These are phyloP conservation scores for Tapirus indicus DNA, from an alignment of 2,797 vertebrate genomes.

Conservation along the genomic window DNA sequence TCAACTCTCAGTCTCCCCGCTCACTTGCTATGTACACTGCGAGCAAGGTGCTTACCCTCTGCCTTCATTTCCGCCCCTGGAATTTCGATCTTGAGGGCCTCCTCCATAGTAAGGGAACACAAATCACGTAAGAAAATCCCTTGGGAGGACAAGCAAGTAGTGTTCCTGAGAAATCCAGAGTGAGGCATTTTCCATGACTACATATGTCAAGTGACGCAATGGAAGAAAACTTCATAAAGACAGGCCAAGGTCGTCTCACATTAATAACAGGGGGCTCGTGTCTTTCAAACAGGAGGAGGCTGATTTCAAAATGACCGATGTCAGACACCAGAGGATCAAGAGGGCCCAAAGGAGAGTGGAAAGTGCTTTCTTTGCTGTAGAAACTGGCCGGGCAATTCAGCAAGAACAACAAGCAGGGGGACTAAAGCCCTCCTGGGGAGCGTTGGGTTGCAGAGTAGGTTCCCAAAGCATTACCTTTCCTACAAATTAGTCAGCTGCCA, in stretches of 20 bases:
- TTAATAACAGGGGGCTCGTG: background rate
- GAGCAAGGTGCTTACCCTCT: too few relatives aligned
- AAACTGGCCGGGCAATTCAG: slow-evolving; percentile 23
- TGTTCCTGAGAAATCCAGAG: background rate
- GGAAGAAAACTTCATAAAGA: background rate
- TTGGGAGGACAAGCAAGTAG: background rate
- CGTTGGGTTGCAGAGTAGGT: background rate
- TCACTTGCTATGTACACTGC: background rate
- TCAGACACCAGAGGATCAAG: background rate
- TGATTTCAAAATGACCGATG: background rate
- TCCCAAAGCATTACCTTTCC: slow-evolving; percentile 70
- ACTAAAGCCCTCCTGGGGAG: slow-evolving; percentile 24
- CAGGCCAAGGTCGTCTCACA: background rate
- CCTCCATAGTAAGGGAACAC: background rate
- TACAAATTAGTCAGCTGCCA: slow-evolving; percentile 68
- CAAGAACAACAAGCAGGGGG: background rate
- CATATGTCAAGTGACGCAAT: background rate
- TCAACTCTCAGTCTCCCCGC: background rate
- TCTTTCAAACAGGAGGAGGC: background rate
- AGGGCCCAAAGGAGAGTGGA: background rate
- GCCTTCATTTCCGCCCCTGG: background rate
- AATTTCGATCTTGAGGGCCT: background rate
- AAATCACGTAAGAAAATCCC: background rate
- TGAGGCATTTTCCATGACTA: background rate
- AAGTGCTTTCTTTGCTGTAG: slow-evolving; percentile 26